Base-by-base conservation (phyloP, 2,113 vertebrate species). In the Neomonachus schauinslandi region DNA sequence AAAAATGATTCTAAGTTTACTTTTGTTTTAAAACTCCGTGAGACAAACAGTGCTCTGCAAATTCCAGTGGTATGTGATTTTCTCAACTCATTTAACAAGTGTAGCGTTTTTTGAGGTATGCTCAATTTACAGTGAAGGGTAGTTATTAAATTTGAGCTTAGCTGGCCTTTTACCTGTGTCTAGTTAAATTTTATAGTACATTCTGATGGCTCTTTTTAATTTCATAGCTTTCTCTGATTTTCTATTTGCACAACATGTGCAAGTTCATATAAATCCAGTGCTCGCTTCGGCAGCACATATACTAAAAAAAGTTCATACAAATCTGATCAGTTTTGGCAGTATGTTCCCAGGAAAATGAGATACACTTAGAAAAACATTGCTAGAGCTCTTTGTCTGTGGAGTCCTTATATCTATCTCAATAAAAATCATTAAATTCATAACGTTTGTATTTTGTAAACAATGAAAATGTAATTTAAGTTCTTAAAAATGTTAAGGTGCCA, bases 151-250 rank as follows among this genome's bases (percentile, higher is more conserved):
- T 74, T 31, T 51, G 57, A 72, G 59, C 19, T 85, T 61, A 77
- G 7, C 61, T 57, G 72, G 69, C 5, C 12, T 61, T 69, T 93
- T 77, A 89, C 10, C 33, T 69, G 71, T 33, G 21, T 57, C 9
- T 46, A 26, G 57, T 93, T 89, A 59, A 76, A 69, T 26, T 96
- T 89, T 84, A 77, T 28, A 61, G 57, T 7, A 21, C n/a, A 4
- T 42, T 77, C 79, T 71, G 71, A 85, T 67, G 72, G 53, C n/a
- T 91, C 53, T 91, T 93, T 91, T 74, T 36, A 86, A 15, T 87
- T 91, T 91, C 63, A 81, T 26, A 71, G 36, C 24, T 74, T 53
- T 71, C 51, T 81, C 42, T 81, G 74, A 86, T 16, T 36, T 82
- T 72, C 49, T 63, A 55, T 61, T 76, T 72, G 14, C 18, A n/a